phyloP scores from a whole-genome alignment of 1,140 invertebrate species.

The Heterodera schachtii region DNA sequence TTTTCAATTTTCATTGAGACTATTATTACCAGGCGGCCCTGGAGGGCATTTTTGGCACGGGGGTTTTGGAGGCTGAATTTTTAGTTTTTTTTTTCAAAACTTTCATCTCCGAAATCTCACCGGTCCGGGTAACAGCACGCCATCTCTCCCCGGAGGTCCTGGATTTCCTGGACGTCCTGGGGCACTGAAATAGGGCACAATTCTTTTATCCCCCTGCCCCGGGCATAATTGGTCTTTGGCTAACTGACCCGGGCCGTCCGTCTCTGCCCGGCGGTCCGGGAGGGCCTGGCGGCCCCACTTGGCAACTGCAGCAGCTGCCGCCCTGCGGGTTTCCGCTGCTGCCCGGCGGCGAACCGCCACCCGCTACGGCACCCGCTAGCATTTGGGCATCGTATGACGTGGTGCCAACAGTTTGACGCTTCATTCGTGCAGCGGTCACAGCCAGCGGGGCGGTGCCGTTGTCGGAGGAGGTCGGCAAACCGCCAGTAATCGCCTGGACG shows the following conservation, averaged over 20 bases:
- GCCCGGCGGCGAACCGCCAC: constrained; percentile 49
- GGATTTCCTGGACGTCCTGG: constrained; percentile 63
- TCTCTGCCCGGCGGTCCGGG: constrained; percentile 64
- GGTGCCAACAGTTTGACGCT: constrained; percentile 24
- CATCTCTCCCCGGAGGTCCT: constrained; percentile 62
- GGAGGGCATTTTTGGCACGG: constrained; percentile 64
- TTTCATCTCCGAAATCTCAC: not conserved
- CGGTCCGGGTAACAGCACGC: constrained; percentile 60
- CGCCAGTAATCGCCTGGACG: constrained; percentile 56
- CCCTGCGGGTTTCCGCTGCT: constrained; percentile 44
- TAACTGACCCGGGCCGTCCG: constrained; percentile 54
- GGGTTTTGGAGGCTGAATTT: constrained; percentile 58
- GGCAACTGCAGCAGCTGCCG: constrained; percentile 61
- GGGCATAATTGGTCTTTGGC: not conserved
- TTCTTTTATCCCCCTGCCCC: not conserved
- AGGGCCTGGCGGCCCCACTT: constrained; percentile 62
- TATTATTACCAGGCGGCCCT: constrained; percentile 42
- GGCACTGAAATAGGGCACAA: constrained; percentile 40
- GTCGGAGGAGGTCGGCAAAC: constrained; percentile 15
- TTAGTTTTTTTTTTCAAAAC: not conserved
- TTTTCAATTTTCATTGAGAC: not conserved
- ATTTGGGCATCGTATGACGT: constrained; percentile 43
- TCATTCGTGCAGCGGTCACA: not conserved
- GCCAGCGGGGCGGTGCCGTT: constrained; percentile 22
- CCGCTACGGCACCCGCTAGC: not conserved